These are phyloP conservation scores for Darevskia mixta DNA, from an alignment of 2,797 vertebrate genomes.

Conservation along the genomic window DNA sequence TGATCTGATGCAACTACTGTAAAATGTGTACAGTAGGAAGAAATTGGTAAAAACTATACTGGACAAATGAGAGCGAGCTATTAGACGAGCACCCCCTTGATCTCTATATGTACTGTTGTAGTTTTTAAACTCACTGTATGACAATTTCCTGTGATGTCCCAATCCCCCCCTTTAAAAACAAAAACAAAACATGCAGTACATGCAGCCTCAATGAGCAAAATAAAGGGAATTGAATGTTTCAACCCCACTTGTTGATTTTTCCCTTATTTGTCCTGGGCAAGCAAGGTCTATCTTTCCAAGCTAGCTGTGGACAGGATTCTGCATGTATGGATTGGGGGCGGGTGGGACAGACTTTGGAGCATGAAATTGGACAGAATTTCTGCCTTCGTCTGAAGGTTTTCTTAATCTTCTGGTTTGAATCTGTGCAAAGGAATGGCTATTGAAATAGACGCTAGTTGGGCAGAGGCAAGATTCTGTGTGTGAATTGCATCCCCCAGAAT, in stretches of 20 bases:
- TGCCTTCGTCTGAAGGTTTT: not conserved
- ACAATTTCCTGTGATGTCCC: constrained; percentile 92
- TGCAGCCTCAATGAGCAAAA: constrained; percentile 97
- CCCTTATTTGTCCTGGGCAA: constrained; percentile 74
- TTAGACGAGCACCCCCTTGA: constrained; percentile 88
- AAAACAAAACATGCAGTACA: constrained; percentile 91
- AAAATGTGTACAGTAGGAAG: constrained; percentile 85
- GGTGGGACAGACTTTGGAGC: not conserved
- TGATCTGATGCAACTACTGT: constrained; percentile 91
- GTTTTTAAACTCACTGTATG: constrained; percentile 92
- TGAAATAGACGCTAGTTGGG: not conserved
- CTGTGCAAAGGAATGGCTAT: not conserved
- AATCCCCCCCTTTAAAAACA: constrained; percentile 76
- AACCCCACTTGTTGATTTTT: constrained; percentile 77
- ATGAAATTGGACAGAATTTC: too few species aligned
- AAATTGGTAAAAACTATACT: constrained; percentile 84
- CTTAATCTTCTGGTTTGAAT: not conserved
- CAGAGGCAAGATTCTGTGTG: not conserved
- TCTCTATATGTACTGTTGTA: constrained; percentile 97
- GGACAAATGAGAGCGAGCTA: constrained; percentile 79
- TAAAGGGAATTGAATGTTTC: constrained; percentile 99
- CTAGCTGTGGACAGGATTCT: constrained; percentile 21
- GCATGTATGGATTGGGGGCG: not conserved
- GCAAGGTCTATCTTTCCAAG: constrained; percentile 25
- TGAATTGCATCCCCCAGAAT: not conserved